Base-by-base conservation (phyloP, 2,797 vertebrate species). In the Rhinophrynus dorsalis region DNA sequence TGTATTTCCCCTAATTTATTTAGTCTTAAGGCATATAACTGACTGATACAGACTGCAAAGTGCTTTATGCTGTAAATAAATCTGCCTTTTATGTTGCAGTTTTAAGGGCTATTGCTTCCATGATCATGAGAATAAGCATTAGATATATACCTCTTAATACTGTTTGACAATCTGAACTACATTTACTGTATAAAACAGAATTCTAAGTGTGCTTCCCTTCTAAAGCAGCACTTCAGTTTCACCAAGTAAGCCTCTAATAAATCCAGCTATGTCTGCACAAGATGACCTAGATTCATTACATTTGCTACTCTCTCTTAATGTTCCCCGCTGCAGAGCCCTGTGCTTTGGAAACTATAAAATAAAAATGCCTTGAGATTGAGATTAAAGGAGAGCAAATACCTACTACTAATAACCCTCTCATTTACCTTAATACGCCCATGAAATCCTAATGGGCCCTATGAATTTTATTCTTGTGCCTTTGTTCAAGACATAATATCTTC, bases 191-290 rank as follows among this genome's bases (percentile, higher is more conserved):
- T 50, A 50, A 42, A 26, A 58, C 35, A 50, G n/a, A 33, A 58
- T 52, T 26, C 45, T 35, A 37, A 30, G 54, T 15, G 13, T 1
- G 52, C 30, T 30, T 58, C 20, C 9, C 13, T 9, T 58, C 42
- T 58, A 18, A 33, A 42, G 23, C 44, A 33, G 10, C 54, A 18
- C 61, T 73, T 64, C 32, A 50, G 44, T 73, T 59, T 59, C 65
- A 20, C 54, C 24, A 44, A 44, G 52, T 23, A 33, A 17, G 27
- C 21, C 18, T 23, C n/a, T 8, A 33, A 38, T 38, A 18, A 48
- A 44, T 42, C 7, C 5, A 30, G 37, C 35, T 47, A 8, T 56
- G n/a, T 73, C 26, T 42, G 24, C 21, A 26, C 9, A 20, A 20
- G 23, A 18, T 40, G 61, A 52, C 61, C 61, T 52, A 62, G 37